phyloP scores from a whole-genome alignment of 2,888 invertebrate genomes.

The Steromphala cineraria region DNA sequence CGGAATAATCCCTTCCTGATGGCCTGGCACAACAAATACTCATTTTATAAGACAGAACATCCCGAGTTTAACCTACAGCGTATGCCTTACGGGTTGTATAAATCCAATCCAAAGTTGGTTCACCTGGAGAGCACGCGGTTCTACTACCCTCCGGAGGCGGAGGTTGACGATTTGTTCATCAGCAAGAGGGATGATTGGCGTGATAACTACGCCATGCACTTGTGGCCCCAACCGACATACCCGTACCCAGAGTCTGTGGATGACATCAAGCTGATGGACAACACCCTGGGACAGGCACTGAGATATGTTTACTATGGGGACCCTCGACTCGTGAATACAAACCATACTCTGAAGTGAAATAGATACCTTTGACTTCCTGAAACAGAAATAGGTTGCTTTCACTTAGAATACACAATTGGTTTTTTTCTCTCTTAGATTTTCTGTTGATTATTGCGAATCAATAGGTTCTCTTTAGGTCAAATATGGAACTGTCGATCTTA shows the following conservation, averaged over 20 bases:
- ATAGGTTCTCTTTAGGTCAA: too few species aligned
- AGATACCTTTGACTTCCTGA: too few species aligned
- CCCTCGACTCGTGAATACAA: too few species aligned
- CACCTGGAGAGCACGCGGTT: conserved; percentile 19
- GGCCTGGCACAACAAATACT: conserved; percentile 21
- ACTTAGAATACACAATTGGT: too few species aligned
- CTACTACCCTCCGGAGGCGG: conserved; percentile 14
- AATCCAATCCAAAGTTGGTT: background rate
- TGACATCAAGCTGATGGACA: conserved; percentile 5
- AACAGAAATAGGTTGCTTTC: too few species aligned
- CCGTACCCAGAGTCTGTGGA: background rate
- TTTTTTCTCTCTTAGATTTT: too few species aligned
- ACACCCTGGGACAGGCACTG: conserved; percentile 14
- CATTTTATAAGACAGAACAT: background rate
- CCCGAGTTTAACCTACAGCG: background rate
- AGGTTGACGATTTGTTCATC: background rate
- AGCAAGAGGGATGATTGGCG: conserved; percentile 8
- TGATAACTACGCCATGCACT: conserved; percentile 14
- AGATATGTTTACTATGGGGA: conserved; percentile 17
- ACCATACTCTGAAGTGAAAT: too few species aligned
- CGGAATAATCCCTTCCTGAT: background rate
- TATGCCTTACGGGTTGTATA: background rate
- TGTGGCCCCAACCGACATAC: background rate
- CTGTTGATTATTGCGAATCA: too few species aligned
- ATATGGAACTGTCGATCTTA: too few species aligned